phyloP scores from a whole-genome alignment of 2,113 vertebrate species.

The Anser brachyrhynchus region DNA sequence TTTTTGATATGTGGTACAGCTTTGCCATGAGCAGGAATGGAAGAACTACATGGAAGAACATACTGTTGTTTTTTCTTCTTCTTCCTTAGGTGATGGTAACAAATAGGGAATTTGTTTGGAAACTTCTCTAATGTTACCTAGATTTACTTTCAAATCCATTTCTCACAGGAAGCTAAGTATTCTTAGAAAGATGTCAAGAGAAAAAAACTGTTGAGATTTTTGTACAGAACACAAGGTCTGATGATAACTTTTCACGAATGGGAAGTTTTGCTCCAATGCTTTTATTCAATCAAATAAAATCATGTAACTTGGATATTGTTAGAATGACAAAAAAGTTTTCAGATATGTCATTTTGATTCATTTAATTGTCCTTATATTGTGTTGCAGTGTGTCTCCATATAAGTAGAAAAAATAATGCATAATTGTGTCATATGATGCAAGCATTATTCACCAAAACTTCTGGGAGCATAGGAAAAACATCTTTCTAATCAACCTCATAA shows the following conservation, averaged over 20 bases:
- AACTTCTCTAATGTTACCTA: not conserved
- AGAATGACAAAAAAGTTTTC: not conserved
- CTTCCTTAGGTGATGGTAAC: not conserved
- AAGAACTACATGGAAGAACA: not conserved
- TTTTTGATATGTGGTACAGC: not conserved
- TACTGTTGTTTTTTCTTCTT: not conserved
- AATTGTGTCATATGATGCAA: not conserved
- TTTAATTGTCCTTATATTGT: not conserved
- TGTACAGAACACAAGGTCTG: not conserved
- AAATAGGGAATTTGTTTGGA: not conserved
- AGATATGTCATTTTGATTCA: not conserved
- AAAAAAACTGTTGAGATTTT: not conserved
- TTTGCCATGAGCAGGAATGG: not conserved
- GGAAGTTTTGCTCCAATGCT: not conserved
- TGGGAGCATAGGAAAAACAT: not conserved
- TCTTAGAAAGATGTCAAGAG: not conserved
- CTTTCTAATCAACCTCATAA: not conserved
- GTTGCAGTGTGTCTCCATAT: not conserved
- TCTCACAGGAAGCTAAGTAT: not conserved
- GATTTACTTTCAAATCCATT: not conserved
- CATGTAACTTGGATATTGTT: not conserved
- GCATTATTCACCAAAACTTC: not conserved
- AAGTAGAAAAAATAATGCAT: not conserved
- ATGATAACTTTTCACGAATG: not conserved
- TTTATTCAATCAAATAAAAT: not conserved